Evolutionary conservation across 2,888 invertebrate species (phyloP), one percentile per base, ranked within the genome.

Genomic region (Leptopilina drosophilae): DNA sequence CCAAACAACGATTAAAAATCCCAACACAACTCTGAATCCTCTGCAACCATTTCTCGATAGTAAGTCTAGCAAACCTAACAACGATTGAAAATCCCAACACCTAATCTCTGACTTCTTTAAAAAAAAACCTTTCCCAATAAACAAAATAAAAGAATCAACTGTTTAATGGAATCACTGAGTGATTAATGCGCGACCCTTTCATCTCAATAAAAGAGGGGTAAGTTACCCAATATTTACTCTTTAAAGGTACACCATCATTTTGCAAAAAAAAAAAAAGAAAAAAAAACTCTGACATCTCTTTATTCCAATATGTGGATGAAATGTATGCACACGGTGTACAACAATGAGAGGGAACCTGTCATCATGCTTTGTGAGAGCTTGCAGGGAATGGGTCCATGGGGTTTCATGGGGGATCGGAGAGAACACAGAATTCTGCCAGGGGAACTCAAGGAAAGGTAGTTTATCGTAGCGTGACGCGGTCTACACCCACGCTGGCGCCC

Each of bases 261-360:
- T 73, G 56, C 73, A 49, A 73, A 56, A 42, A 42, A 42, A 42
- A 42, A 42, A 42, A 42, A 20, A 20, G 20, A 20, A 20, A 20
- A 20, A 20, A 20, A 14, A n/a, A 56, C 33, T 56, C 33, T 73
- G 53, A 53, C 53, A 53, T 53, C 53, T 73, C 56, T 56, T 73
- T 56, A 73, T 73, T 33, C 9, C 5, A 7, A 49, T 73, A n/a
- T 73, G 53, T 73, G n/a, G 53, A 56, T 53, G n/a, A 14, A 53
- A 73, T 73, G n/a, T 73, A 56, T 53, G 33, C 33, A 53, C 15
- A 64, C 75, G 78, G 78, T 81, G 79, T 80, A 81, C 83, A 86
- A 88, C 88, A 89, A 88, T 88, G 87, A 87, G 86, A 85, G 85
- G 86, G 85, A 33, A 86, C 87, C 88, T 89, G 88, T 89, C 88